Conservation (phyloP, 2,113 vertebrate genomes). For the Xiphophorus couchianus region DNA sequence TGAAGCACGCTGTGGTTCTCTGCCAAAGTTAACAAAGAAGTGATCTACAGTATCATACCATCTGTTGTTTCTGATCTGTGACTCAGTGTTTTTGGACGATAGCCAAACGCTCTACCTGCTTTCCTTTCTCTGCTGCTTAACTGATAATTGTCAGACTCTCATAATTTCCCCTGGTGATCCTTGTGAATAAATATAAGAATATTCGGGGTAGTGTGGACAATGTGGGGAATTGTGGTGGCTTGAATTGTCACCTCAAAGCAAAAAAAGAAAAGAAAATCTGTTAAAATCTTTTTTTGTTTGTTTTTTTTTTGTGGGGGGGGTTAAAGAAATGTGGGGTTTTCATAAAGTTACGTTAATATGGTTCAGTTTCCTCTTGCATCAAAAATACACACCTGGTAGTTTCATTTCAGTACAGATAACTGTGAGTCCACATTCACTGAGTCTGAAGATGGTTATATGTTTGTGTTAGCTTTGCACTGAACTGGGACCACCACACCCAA, state of each 20-base stretch:
- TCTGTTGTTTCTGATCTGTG: conserved; percentile 68
- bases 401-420: not conserved
- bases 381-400: not conserved
- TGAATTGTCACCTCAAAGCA: no score
- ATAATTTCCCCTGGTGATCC: conserved; percentile 18
- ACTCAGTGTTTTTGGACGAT: conserved; percentile 61
- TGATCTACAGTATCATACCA: conserved; percentile 63
- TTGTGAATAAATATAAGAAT: conserved; percentile 1
- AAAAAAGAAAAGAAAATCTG: no score
- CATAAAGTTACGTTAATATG: no score
- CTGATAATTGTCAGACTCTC: conserved; percentile 15
- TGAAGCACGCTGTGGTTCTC: conserved; percentile 46
- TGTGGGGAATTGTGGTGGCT: not conserved
- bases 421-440: not conserved
- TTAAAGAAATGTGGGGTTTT: no score
- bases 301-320: no score
- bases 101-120: conserved; percentile 64
- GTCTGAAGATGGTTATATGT: not conserved
- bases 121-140: conserved; percentile 12
- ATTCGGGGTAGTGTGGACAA: not conserved
- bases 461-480: not conserved
- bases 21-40: conserved; percentile 79
- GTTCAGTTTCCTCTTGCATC: not conserved
- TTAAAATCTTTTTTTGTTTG: no score
- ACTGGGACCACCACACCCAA: not conserved